Evolutionary conservation across 1,140 invertebrate genomes (phyloP).

Genomic region (Scaptomyza montana): DNA sequence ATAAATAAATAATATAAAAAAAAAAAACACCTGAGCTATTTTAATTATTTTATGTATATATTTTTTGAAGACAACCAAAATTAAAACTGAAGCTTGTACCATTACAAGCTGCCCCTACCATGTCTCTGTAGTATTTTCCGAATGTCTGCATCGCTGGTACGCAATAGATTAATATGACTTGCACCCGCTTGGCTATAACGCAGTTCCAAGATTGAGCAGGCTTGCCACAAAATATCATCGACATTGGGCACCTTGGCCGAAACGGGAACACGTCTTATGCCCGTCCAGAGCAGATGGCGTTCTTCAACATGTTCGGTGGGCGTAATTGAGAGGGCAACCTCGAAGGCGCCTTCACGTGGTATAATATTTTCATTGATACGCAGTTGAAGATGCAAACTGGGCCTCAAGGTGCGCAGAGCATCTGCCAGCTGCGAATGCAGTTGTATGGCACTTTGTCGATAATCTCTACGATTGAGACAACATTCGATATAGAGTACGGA

Average conservation of each 20-base stretch:
- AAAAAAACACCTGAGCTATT: no score
- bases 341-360: constrained; percentile 62
- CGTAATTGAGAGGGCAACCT: constrained; percentile 44
- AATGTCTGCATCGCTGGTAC: constrained; percentile 17
- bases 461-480: constrained; percentile 44
- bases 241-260: constrained; percentile 66
- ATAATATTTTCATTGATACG: constrained; percentile 48
- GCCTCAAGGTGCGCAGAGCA: constrained; percentile 40
- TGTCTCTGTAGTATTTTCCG: constrained; percentile 20
- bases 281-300: constrained; percentile 63
- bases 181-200: constrained; percentile 23
- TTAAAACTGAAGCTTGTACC: background rate
- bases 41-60: no score
- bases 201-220: constrained; percentile 43
- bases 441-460: constrained; percentile 37
- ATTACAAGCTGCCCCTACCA: background rate
- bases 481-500: constrained; percentile 74
- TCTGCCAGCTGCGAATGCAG: constrained; percentile 53
- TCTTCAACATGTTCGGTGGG: constrained; percentile 29
- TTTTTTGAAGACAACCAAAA: no score
- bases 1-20: no score
- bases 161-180: constrained; percentile 11
- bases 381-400: constrained; percentile 57
- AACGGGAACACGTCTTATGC: constrained; percentile 55
- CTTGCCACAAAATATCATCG: constrained; percentile 51